These are phyloP conservation scores for Elgaria multicarinata DNA, from an alignment of 2,113 vertebrate genomes.

Conservation along the genomic window DNA sequence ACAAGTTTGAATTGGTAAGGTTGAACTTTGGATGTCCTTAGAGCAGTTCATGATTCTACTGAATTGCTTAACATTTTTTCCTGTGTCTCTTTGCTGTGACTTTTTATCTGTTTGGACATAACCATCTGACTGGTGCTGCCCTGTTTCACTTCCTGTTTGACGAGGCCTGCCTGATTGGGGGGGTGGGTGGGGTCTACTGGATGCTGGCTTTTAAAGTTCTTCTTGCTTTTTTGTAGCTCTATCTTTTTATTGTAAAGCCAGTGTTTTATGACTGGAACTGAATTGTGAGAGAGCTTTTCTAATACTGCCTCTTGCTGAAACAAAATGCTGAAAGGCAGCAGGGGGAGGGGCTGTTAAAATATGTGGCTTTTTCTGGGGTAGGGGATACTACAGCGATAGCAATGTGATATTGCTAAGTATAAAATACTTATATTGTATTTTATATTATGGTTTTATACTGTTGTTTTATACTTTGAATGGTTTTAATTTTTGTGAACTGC, in stretches of 20 bases:
- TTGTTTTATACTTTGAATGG: no score
- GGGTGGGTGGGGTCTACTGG: neutral
- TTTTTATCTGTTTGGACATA: neutral
- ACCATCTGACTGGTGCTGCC: neutral
- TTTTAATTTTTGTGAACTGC: no score
- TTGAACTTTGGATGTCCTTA: neutral
- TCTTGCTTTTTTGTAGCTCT: neutral
- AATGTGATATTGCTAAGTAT: no score
- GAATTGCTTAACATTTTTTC: neutral
- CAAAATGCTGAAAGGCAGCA: neutral
- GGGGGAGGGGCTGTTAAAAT: neutral
- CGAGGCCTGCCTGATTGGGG: neutral
- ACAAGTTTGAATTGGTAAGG: no score
- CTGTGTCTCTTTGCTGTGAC: neutral
- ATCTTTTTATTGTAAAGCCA: neutral
- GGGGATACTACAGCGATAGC: neutral
- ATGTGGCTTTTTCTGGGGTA: neutral
- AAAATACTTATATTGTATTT: no score
- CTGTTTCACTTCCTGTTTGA: neutral
- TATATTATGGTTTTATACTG: no score
- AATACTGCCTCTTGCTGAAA: neutral
- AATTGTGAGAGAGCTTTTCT: neutral
- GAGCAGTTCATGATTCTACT: neutral
- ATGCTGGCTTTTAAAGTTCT: neutral
- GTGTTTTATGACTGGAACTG: neutral